A percentile compares a stretch with the other conserved stretches of the same genome.
Evolutionary conservation across 2,797 vertebrate genomes (phyloP).

Genomic region (Danio albolineatus): DNA sequence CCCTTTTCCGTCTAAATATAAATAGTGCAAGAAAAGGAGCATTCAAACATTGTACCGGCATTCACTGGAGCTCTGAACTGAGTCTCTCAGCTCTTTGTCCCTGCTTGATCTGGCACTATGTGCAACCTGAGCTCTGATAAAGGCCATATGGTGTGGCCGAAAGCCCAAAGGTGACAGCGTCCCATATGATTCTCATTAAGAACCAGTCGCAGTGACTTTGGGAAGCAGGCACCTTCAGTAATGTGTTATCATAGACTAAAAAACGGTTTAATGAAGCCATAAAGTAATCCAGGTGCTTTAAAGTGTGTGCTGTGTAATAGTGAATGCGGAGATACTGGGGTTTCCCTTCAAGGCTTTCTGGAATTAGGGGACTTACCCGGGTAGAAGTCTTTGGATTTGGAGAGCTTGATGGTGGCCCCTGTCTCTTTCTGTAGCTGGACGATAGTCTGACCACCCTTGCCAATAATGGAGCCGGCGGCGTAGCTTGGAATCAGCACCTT

Average conservation of each 20-base stretch:
- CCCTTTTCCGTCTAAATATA: slow-evolving; percentile 20
- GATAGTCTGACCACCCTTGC: slow-evolving; percentile 96
- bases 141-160: slow-evolving; percentile 62
- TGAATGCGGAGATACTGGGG: slow-evolving; percentile 3
- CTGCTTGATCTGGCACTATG: slow-evolving; percentile 55
- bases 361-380: slow-evolving; percentile 81
- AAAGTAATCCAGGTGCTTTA: slow-evolving; percentile 17
- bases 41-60: slow-evolving; percentile 3
- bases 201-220: slow-evolving; percentile 41
- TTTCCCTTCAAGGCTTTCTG: slow-evolving; percentile 6
- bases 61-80: slow-evolving; percentile 4
- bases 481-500: slow-evolving; percentile 98
- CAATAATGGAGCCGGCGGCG: slow-evolving; percentile 95
- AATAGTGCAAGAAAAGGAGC: slow-evolving; percentile 10
- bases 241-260: slow-evolving; percentile 37
- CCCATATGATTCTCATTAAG: slow-evolving; percentile 64
- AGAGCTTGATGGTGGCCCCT: slow-evolving; percentile 95
- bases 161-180: slow-evolving; percentile 62
- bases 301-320: slow-evolving; percentile 28
- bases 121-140: slow-evolving; percentile 60
- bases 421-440: slow-evolving; percentile 97
- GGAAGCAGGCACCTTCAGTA: slow-evolving; percentile 16
- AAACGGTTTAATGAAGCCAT: slow-evolving; percentile 22
- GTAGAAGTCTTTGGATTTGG: slow-evolving; percentile 98
- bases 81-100: slow-evolving; percentile 41